Evolutionary conservation across 2,888 invertebrate species (phyloP).

Genomic region (Drosophila imparisetae): DNA sequence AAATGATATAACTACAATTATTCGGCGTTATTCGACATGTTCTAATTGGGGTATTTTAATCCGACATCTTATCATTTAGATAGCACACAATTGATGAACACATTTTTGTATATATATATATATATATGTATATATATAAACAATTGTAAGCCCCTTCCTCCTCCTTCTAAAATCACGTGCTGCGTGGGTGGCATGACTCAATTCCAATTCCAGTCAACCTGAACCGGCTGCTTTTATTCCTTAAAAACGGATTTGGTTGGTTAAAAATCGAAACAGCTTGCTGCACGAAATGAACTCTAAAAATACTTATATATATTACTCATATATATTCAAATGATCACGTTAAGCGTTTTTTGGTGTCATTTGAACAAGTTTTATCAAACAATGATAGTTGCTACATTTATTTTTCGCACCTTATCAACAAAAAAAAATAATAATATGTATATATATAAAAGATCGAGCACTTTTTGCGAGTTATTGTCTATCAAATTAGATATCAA

Average conservation of each 20-base stretch:
- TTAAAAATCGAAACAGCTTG: background rate
- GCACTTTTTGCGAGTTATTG: background rate
- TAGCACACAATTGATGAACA: background rate
- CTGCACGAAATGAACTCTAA: background rate
- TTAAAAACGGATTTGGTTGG: constrained; percentile 8
- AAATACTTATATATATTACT: background rate
- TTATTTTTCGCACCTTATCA: constrained; percentile 14
- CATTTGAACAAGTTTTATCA: constrained; percentile 6
- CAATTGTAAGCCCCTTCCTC: background rate
- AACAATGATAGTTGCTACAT: constrained; percentile 1
- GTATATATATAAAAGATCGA: background rate
- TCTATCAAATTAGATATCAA: background rate
- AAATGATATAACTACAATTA: background rate
- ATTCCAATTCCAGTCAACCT: background rate
- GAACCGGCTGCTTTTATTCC: background rate
- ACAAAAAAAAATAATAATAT: background rate
- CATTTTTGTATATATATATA: too few relatives aligned
- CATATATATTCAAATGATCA: background rate
- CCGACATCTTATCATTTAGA: background rate
- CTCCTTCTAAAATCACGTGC: background rate
- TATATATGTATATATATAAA: background rate
- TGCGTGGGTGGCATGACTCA: constrained; percentile 8
- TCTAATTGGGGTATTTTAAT: background rate
- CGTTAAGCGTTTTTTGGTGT: background rate
- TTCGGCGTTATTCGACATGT: background rate